Base-by-base conservation (phyloP, 1,140 invertebrate species). In the Papilio helenus region DNA sequence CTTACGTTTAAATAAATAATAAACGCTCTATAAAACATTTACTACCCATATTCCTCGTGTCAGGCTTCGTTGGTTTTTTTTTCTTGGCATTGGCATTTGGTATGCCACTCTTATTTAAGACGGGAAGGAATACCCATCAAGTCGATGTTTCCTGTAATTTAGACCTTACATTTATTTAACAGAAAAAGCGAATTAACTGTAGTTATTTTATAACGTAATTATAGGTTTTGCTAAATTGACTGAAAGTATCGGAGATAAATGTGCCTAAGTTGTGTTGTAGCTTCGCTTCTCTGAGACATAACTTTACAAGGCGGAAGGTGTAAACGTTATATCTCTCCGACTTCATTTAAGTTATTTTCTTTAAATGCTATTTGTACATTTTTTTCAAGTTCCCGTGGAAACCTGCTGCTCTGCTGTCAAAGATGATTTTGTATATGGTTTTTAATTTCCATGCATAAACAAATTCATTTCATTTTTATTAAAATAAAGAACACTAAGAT, bases 61-160 rank as follows among this genome's bases (percentile, higher is more conserved):
- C 14, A 10, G 72, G 72, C 72, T 74, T 74, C 72, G 8, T 74
- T 74, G 72, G 18, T 74, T 74, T 72, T 74, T 74, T 72, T 74
- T 49, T 74, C 72, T 26, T 49, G 23, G 2, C 42, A 12, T 49
- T 42, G 72, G 72, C 42, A 74, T 74, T 74, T 74, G 20, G 44
- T 20, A 74, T 74, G 26, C 49, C 23, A n/a, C 72, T 74, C 44
- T 49, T 49, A 49, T 74, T 51, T 74, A 74, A 44, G 39, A 74
- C 72, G 51, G 72, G 72, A 74, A 74, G 20, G 72, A 49, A 49
- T 46, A 29, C 72, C 39, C 72, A 23, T 49, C 44, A 16, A 26
- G 39, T 26, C 14, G 42, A 26, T 16, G 14, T 16, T 74, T 74
- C 72, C 72, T 74, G 72, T 74, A 44, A 74, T 49, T 74, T 74